These are phyloP conservation scores for Stenopsyche tienmushanensis DNA, from an alignment of 1,140 invertebrate genomes.

Conservation along the genomic window DNA sequence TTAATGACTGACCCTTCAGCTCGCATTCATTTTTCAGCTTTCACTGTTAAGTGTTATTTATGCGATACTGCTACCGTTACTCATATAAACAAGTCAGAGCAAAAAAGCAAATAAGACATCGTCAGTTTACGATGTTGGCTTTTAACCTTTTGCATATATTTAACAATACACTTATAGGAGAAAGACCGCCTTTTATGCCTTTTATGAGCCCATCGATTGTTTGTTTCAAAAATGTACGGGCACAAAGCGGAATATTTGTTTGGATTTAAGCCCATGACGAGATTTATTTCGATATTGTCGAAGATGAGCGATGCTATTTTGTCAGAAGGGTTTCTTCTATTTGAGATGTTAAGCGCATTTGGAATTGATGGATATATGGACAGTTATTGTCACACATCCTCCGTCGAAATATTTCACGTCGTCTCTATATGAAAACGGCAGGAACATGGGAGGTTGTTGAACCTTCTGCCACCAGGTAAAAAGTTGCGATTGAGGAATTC, in stretches of 20 bases:
- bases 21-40: conserved; percentile 7
- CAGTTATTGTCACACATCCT: conserved; percentile 8
- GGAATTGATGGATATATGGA: neutral
- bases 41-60: conserved; percentile 14
- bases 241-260: neutral
- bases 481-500: conserved; percentile 40
- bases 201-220: neutral
- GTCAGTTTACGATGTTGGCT: neutral
- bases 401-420: conserved; percentile 30
- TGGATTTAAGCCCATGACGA: neutral
- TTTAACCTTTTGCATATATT: conserved; percentile 13
- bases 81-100: conserved; percentile 16
- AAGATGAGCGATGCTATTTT: neutral
- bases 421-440: conserved; percentile 18
- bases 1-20: neutral
- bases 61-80: conserved; percentile 17
- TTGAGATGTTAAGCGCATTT: neutral
- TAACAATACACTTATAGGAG: neutral
- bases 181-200: neutral
- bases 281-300: neutral
- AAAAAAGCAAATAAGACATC: conserved; percentile 1
- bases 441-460: conserved; percentile 26
- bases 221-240: neutral
- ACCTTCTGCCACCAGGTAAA: conserved; percentile 29
- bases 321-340: neutral